A percentile compares a stretch with the other conserved stretches of the same genome.
Evolutionary conservation across 2,113 vertebrate genomes (phyloP).

Genomic region (Rhabdornis inornatus): DNA sequence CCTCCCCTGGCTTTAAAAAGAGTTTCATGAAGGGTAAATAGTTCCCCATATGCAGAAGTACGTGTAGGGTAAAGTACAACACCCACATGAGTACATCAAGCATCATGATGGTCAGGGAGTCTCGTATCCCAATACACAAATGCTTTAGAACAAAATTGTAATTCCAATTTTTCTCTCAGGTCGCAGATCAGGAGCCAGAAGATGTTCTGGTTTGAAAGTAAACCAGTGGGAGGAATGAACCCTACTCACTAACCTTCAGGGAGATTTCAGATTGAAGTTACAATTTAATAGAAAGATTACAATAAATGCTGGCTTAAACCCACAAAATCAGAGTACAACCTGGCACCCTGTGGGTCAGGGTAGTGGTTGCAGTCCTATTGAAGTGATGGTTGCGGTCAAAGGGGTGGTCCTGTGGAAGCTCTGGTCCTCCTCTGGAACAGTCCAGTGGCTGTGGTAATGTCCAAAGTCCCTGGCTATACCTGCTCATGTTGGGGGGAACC

Average conservation of each 20-base stretch:
- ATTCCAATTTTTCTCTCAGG: not conserved
- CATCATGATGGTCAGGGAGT: too few relatives aligned
- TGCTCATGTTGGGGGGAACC: not conserved
- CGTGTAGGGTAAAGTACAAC: not conserved
- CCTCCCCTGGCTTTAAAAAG: not conserved
- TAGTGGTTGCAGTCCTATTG: not conserved
- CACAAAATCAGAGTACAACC: not conserved
- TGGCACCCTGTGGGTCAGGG: not conserved
- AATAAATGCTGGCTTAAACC: not conserved
- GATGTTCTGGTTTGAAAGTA: not conserved
- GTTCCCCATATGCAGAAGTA: not conserved
- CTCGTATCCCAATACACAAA: not conserved
- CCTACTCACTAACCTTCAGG: not conserved
- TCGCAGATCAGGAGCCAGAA: rapidly evolving
- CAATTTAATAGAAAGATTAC: not conserved
- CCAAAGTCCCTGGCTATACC: not conserved
- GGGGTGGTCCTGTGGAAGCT: not conserved
- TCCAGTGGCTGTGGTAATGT: not conserved
- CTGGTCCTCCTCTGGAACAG: not conserved
- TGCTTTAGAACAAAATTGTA: not conserved
- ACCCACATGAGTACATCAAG: not conserved
- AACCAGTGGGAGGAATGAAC: not conserved
- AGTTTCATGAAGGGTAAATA: not conserved
- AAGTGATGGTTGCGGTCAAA: not conserved
- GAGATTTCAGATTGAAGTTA: not conserved